Conservation (phyloP, 2,888 invertebrate genomes). For the Rhagium mordax region DNA sequence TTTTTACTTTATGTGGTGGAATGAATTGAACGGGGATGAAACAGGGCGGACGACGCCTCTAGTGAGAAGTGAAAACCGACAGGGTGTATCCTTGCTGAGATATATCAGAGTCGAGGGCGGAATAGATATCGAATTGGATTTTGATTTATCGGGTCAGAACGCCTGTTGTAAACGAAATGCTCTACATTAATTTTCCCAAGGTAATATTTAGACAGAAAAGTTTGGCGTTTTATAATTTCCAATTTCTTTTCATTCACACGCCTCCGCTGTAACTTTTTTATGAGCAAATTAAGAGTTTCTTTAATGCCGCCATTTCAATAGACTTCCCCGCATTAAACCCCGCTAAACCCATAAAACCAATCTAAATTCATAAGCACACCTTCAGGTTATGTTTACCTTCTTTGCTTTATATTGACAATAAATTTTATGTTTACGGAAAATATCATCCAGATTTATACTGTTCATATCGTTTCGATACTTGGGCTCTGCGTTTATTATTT, state of each 20-base stretch:
- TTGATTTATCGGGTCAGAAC: constrained; percentile 53
- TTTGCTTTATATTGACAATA: constrained; percentile 46
- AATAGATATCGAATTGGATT: constrained; percentile 45
- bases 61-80: constrained; percentile 57
- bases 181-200: constrained; percentile 28
- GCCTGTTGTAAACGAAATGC: constrained; percentile 19
- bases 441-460: constrained; percentile 35
- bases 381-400: constrained; percentile 58
- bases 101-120: constrained; percentile 42
- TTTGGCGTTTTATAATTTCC: constrained; percentile 63
- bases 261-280: constrained; percentile 66
- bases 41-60: constrained; percentile 48
- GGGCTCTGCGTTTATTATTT: not conserved
- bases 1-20: constrained; percentile 64
- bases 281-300: constrained; percentile 65
- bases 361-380: constrained; percentile 70
- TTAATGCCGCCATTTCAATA: constrained; percentile 61
- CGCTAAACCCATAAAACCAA: constrained; percentile 51
- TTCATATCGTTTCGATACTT: not conserved
- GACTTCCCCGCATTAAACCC: constrained; percentile 44
- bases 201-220: constrained; percentile 37
- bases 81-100: constrained; percentile 52
- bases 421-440: constrained; percentile 46
- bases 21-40: constrained; percentile 59
- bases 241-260: constrained; percentile 69